Evolutionary conservation across 2,888 invertebrate species (phyloP).

Genomic region (Phengaris arion): DNA sequence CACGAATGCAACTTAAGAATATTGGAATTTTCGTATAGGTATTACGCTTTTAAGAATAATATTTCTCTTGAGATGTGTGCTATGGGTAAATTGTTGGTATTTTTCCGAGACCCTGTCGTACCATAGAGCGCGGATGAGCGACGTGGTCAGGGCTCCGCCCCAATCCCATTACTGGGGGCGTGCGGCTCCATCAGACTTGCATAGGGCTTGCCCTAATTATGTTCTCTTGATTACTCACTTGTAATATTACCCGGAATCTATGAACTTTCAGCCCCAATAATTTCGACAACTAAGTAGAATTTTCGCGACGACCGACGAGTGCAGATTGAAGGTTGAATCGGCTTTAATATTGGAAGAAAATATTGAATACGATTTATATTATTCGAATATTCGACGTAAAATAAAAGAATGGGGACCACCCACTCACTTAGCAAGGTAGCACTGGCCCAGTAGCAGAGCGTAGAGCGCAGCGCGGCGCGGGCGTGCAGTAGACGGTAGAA

Average conservation of each 20-base stretch:
- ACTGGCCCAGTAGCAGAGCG: not conserved
- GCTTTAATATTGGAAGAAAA: not conserved
- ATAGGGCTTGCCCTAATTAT: conserved; percentile 18
- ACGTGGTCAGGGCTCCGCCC: conserved; percentile 26
- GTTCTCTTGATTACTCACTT: not conserved
- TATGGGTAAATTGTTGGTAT: not conserved
- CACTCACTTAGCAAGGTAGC: not conserved
- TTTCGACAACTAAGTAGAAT: not conserved
- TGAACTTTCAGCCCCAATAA: not conserved
- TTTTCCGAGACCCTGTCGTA: conserved; percentile 12
- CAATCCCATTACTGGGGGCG: conserved; percentile 24
- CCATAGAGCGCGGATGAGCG: conserved; percentile 11
- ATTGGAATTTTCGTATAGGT: not conserved
- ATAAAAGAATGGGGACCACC: not conserved
- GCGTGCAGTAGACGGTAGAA: not conserved
- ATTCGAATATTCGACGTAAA: no score
- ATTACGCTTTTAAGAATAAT: not conserved
- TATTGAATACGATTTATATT: no score
- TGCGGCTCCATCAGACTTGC: conserved; percentile 9
- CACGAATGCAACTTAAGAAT: no score
- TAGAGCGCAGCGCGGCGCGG: not conserved
- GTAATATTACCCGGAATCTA: not conserved
- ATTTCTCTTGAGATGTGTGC: not conserved
- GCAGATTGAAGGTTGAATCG: not conserved
- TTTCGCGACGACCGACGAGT: not conserved